A percentile compares a stretch with the other conserved stretches of the same genome.
Evolutionary conservation across 2,888 invertebrate species (phyloP).

Genomic region (Aleiodes alternator): DNA sequence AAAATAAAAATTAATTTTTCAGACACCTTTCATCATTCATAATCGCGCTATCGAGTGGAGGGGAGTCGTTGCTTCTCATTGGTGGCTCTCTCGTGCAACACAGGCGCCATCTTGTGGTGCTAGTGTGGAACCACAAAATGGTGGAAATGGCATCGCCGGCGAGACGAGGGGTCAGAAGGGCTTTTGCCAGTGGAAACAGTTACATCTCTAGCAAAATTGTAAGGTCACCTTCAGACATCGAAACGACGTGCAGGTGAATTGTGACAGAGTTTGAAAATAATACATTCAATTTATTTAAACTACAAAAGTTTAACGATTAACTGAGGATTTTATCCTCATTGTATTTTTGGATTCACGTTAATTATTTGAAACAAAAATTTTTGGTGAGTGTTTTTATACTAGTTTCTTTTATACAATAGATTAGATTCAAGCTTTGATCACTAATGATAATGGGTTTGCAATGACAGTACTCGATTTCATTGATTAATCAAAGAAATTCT

Average conservation of each 20-base stretch:
- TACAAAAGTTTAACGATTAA: neutral
- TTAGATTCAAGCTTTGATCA: too few species aligned
- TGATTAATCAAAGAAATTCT: neutral
- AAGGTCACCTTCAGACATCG: slow-evolving; percentile 72
- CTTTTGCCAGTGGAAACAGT: slow-evolving; percentile 47
- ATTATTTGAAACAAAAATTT: neutral
- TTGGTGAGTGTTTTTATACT: neutral
- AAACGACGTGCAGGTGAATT: slow-evolving; percentile 63
- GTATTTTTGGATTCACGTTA: too few species aligned
- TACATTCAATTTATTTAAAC: neutral
- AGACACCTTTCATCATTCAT: too few species aligned
- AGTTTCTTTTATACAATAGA: too few species aligned
- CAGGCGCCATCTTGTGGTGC: too few species aligned
- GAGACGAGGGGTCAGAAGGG: slow-evolving; percentile 34
- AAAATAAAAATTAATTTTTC: too few species aligned
- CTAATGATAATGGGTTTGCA: too few species aligned
- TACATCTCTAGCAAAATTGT: slow-evolving; percentile 50
- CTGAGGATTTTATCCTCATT: slow-evolving; percentile 6
- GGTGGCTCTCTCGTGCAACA: too few species aligned
- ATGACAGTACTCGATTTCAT: neutral
- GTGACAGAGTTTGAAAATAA: slow-evolving; percentile 54
- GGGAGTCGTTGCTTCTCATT: too few species aligned
- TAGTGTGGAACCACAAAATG: too few species aligned
- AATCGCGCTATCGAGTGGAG: too few species aligned
- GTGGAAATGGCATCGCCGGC: too few species aligned